A percentile compares a stretch with the other conserved stretches of the same genome.
These are phyloP conservation scores for Loriculus beryllinus DNA, from an alignment of 2,797 vertebrate genomes.

Conservation along the genomic window DNA sequence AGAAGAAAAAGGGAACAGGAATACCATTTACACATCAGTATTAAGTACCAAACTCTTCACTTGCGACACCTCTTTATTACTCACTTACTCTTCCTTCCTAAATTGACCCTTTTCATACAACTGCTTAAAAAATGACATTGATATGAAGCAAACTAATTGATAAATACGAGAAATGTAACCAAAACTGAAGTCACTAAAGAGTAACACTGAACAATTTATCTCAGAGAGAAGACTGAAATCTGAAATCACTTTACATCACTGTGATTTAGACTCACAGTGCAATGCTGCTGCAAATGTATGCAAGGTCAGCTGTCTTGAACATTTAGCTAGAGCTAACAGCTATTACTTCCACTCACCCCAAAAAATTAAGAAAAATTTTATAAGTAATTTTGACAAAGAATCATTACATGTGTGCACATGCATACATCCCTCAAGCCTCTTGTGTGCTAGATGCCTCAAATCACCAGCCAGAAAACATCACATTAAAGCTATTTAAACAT, in stretches of 20 bases:
- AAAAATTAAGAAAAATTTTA: conserved; percentile 20
- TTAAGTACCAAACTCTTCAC: background rate
- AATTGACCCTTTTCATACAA: background rate
- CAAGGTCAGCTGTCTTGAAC: background rate
- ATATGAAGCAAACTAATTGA: conserved; percentile 12
- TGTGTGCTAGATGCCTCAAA: background rate
- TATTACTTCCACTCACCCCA: background rate
- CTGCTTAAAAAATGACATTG: background rate
- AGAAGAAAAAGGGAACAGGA: conserved; percentile 41
- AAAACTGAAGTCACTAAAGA: conserved; percentile 12
- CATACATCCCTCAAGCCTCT: background rate
- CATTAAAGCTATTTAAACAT: conserved; percentile 44
- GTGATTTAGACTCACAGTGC: background rate
- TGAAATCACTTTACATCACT: background rate
- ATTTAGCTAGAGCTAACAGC: background rate
- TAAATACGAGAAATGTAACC: background rate
- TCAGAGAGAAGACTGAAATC: background rate
- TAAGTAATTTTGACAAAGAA: conserved; percentile 24
- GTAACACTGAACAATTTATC: background rate
- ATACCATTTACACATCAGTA: background rate
- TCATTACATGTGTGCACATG: background rate
- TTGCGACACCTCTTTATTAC: background rate
- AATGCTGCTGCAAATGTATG: background rate
- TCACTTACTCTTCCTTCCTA: background rate
- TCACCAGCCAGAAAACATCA: conserved; percentile 14